A percentile compares a stretch with the other conserved stretches of the same genome.
phyloP scores from a whole-genome alignment of 1,140 invertebrate species.

The Diuraphis noxia region DNA sequence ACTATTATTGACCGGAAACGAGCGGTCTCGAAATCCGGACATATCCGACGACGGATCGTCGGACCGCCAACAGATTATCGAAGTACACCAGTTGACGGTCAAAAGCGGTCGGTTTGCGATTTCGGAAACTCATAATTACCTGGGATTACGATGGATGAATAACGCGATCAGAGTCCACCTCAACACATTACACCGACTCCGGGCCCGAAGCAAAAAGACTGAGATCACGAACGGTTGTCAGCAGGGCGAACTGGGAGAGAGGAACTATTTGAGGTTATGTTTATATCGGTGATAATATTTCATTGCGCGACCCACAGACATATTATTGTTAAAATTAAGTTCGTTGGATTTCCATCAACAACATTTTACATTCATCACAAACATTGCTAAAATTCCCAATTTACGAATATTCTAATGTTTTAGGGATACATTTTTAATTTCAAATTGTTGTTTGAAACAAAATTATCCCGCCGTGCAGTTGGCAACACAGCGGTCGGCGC shows the following conservation, averaged over 20 bases:
- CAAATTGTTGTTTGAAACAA: background rate
- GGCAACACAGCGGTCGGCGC: background rate
- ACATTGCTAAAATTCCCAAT: background rate
- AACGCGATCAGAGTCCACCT: background rate
- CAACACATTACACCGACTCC: slow-evolving; percentile 21
- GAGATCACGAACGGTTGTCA: slow-evolving; percentile 27
- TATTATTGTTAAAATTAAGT: too few relatives aligned
- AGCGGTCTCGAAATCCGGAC: background rate
- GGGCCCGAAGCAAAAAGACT: slow-evolving; percentile 44
- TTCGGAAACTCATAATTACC: background rate
- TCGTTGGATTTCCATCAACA: background rate
- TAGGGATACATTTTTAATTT: background rate
- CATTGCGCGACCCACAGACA: background rate
- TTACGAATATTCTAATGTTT: background rate
- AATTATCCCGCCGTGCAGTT: background rate
- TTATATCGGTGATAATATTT: slow-evolving; percentile 19
- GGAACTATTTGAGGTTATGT: slow-evolving; percentile 44
- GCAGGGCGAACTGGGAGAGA: slow-evolving; percentile 27
- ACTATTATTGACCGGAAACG: background rate
- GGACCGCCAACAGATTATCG: background rate
- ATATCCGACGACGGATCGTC: background rate
- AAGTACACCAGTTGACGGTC: too few relatives aligned
- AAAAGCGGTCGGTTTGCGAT: background rate
- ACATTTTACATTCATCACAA: background rate
- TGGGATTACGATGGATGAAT: slow-evolving; percentile 49